phyloP scores from a whole-genome alignment of 2,888 invertebrate genomes.

The Tribolium freemani region DNA sequence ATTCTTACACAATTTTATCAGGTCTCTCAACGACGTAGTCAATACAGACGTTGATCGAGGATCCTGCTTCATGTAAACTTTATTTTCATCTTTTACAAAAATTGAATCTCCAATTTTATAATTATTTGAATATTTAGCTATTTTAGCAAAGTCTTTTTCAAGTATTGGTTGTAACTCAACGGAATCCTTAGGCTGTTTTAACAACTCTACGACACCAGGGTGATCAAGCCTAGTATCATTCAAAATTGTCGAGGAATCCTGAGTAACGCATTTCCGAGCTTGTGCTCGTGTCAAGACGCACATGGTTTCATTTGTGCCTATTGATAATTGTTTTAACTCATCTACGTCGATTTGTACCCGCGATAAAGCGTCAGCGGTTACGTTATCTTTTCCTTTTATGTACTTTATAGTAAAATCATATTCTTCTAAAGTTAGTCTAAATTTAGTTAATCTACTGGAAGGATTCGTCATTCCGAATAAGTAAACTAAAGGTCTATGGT shows the following conservation, averaged over 20 bases:
- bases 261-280: background rate
- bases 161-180: background rate
- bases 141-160: background rate
- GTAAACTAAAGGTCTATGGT: slow-evolving; percentile 52
- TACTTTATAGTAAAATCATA: slow-evolving; percentile 6
- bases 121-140: background rate
- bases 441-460: slow-evolving; percentile 51
- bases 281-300: background rate
- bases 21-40: slow-evolving; percentile 2
- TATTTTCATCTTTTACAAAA: no score
- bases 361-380: background rate
- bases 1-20: background rate
- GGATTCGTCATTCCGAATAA: slow-evolving; percentile 51
- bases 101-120: background rate
- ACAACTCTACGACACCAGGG: background rate
- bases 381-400: background rate
- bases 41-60: background rate
- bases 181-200: background rate
- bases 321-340: background rate
- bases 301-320: background rate
- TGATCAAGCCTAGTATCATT: background rate
- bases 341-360: slow-evolving; percentile 35
- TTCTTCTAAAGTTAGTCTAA: slow-evolving; percentile 49
- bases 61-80: no score
- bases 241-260: background rate